Conservation (phyloP, 2,888 invertebrate species). For the Megamerina dolium region DNA sequence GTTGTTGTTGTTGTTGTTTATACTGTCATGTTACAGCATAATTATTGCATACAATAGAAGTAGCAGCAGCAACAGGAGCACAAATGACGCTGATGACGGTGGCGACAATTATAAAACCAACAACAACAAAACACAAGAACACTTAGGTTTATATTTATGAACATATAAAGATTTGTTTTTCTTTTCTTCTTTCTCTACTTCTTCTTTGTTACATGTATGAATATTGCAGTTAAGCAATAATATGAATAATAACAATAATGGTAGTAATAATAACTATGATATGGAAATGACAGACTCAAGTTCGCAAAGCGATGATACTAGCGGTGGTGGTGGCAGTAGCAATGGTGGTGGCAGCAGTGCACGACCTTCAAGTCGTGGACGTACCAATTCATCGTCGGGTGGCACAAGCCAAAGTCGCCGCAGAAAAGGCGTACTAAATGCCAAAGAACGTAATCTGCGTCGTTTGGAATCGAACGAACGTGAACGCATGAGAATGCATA, state of each 20-base stretch:
- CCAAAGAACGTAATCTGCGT: slow-evolving; percentile 77
- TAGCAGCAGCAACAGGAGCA: too few relatives aligned
- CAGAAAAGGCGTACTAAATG: slow-evolving; percentile 70
- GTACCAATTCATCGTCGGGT: slow-evolving; percentile 28
- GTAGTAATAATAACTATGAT: slow-evolving; percentile 46
- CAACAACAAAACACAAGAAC: too few relatives aligned
- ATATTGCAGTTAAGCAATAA: slow-evolving; percentile 35
- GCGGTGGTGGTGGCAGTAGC: slow-evolving; percentile 47
- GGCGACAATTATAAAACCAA: too few relatives aligned
- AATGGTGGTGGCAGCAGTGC: slow-evolving; percentile 44
- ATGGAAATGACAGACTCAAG: slow-evolving; percentile 50
- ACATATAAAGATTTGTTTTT: too few relatives aligned
- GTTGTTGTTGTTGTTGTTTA: too few relatives aligned
- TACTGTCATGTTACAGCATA: too few relatives aligned
- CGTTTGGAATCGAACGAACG: slow-evolving; percentile 86
- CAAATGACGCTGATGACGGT: too few relatives aligned
- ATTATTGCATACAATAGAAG: too few relatives aligned
- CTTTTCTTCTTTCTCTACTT: too few relatives aligned
- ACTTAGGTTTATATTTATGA: too few relatives aligned
- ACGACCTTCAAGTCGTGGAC: slow-evolving; percentile 39
- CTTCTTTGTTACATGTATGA: too few relatives aligned
- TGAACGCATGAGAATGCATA: slow-evolving; percentile 89
- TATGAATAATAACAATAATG: slow-evolving; percentile 8
- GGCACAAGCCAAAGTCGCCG: slow-evolving; percentile 51
- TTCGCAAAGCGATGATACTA: slow-evolving; percentile 49